phyloP scores from a whole-genome alignment of 2,797 vertebrate species.

The Gorsachius magnificus region DNA sequence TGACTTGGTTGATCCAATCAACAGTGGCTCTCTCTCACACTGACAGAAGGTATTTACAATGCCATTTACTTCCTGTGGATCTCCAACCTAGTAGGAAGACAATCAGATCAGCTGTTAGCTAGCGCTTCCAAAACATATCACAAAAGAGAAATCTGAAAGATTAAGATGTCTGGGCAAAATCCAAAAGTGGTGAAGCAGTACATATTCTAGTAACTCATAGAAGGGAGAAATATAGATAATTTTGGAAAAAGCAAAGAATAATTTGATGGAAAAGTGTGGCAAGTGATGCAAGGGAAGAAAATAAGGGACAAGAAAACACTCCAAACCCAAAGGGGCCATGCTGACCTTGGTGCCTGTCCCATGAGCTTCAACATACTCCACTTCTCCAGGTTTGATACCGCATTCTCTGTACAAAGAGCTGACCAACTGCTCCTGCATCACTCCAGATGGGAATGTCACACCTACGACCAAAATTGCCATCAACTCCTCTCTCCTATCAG shows the following conservation, averaged over 20 bases:
- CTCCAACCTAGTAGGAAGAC: conserved; percentile 84
- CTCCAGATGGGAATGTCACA: conserved; percentile 94
- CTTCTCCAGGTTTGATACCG: conserved; percentile 79
- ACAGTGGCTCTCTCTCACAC: conserved; percentile 79
- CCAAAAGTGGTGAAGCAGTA: neutral
- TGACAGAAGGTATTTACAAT: conserved; percentile 85
- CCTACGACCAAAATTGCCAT: conserved; percentile 75
- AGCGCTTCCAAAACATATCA: neutral
- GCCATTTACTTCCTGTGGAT: conserved; percentile 92
- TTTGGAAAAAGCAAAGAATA: neutral
- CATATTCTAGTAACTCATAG: neutral
- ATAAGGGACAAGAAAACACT: neutral
- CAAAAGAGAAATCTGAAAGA: neutral
- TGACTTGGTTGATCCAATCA: conserved; percentile 95
- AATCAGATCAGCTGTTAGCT: neutral
- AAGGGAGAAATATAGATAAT: neutral
- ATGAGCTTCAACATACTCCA: conserved; percentile 95
- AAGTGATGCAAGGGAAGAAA: neutral
- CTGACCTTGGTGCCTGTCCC: conserved; percentile 96
- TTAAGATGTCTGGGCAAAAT: neutral
- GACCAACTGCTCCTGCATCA: conserved; percentile 85
- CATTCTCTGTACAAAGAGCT: conserved; percentile 81
- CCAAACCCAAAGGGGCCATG: neutral
- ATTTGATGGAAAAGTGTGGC: neutral
- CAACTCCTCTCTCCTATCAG: neutral